phyloP scores from a whole-genome alignment of 1,140 invertebrate species.

The Drosophila varians region DNA sequence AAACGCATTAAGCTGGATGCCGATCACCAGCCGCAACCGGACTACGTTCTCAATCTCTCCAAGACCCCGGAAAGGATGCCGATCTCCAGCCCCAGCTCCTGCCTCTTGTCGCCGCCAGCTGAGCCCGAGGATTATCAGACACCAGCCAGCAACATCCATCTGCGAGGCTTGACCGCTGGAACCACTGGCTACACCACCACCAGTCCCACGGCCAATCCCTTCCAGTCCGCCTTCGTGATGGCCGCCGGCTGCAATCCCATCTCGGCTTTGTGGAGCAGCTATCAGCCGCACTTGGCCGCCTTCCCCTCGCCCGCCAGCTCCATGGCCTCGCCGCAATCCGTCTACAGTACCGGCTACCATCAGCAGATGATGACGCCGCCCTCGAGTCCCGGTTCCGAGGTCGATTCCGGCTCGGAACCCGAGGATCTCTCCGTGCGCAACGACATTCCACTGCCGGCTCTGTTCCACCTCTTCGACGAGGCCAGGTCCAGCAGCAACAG shows the following conservation, averaged over 20 bases:
- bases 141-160: slow-evolving; percentile 60
- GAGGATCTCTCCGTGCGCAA: slow-evolving; percentile 81
- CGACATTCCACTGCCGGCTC: slow-evolving; percentile 78
- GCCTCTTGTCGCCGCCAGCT: slow-evolving; percentile 54
- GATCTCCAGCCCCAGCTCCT: slow-evolving; percentile 30
- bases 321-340: slow-evolving; percentile 66
- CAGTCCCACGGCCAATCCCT: slow-evolving; percentile 40
- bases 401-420: slow-evolving; percentile 66
- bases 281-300: slow-evolving; percentile 66
- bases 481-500: slow-evolving; percentile 66
- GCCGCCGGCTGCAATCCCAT: slow-evolving; percentile 80
- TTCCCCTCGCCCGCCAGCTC: slow-evolving; percentile 75
- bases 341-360: slow-evolving; percentile 53
- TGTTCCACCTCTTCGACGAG: slow-evolving; percentile 80
- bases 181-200: slow-evolving; percentile 66
- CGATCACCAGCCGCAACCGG: slow-evolving; percentile 55
- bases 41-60: slow-evolving; percentile 77
- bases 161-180: slow-evolving; percentile 66
- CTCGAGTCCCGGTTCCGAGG: slow-evolving; percentile 73
- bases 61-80: slow-evolving; percentile 53
- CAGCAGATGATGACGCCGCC: slow-evolving; percentile 77
- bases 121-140: slow-evolving; percentile 60
- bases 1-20: slow-evolving; percentile 69
- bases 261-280: slow-evolving; percentile 74
- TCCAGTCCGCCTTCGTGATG: slow-evolving; percentile 75